Base-by-base conservation (phyloP, 2,888 invertebrate genomes). In the Synergus laeviventris region DNA sequence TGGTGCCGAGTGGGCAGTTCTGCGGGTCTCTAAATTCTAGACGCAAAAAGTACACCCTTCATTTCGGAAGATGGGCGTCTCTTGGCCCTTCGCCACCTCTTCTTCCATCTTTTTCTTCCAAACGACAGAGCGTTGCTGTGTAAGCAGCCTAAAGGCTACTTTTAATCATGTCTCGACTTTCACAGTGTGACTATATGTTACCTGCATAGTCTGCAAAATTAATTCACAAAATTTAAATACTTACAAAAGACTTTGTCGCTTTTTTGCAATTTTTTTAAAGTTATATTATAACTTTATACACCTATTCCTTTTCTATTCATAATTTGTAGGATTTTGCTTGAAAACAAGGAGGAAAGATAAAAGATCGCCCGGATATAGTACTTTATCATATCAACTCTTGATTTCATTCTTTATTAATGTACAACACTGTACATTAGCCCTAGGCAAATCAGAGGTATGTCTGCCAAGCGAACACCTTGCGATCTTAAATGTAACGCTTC, bases 121-220 rank as follows among this genome's bases (percentile, higher is more conserved):
- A 81, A 81, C 80, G 81, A 83, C 79, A 82, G 81, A 79, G 64
- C 75, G 81, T 79, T 78, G 80, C 82, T 81, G 82, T 81, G 83
- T 78, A 83, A 84, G 84, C 84, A 83, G 74, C 77, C 82, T 81
- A 74, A 39, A 73, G 84, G 83, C 85, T 74, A 76, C 81, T 84
- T 84, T 85, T 82, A 84, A 83, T 84, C 84, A 84, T 77, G 56
- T 4, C 56, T 56, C 5, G 16, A 61, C 36, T 31, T 60, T 36
- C 12, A 42, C 39, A 74, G 76, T 74, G 80, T 54, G 80, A 81
- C 77, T 77, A 78, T 81, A n/a, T n/a, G n/a, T n/a, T n/a, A 78
- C 76, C 81, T 77, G 80, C 74, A 62, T 74, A 75, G 74, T 31
- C 54, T n/a, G 64, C n/a, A 56, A 76, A 80, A 80, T 76, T 76